Evolutionary conservation across 2,797 vertebrate genomes (phyloP), one percentile per base, ranked within the genome.

Genomic region (Labeo calbasu): DNA sequence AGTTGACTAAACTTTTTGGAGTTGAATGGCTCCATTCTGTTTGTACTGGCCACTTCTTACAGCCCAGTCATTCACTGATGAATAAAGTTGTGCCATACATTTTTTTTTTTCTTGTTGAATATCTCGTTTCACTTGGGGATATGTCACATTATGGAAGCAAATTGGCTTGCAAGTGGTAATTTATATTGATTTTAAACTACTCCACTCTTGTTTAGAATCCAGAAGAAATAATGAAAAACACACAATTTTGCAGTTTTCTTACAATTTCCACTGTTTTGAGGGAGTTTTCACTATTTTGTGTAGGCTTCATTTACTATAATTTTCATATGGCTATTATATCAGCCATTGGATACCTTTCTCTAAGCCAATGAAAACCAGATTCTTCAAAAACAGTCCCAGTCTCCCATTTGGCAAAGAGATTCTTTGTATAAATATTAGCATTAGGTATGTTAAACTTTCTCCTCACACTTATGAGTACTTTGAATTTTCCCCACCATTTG

Each of bases 371-470:
- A 72, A 50, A 72, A 48, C 43, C 46, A 17, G 13, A 46, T 61
- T 61, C 43, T 61, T 40, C 36, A 76, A 73, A 79, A 77, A 76
- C 36, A 43, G 63, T 28, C 4, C 5, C 50, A 77, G 43, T 73
- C 4, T 57, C 21, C 21, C 87, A 86, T 85, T 86, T 86, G 86
- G 73, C 79, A 23, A 61, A 61, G 14, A 55, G 55, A 82, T 69
- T 80, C 21, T 69, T 43, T 69, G 13, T 25, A 36, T 53, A 55
- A 80, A 69, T 80, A 80, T 80, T 68, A 80, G 28, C 48, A 19
- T 69, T 69, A 55, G 19, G 63, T 69, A 40, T 36, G 21, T 43
- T 25, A 51, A 32, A 50, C 77, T 32, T 79, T 79, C 77, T 66
- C 77, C 77, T 32, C 61, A 14, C 46, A 70, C 50, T 68, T 23